Percentiles rank a stretch among this genome's conserved stretches.
Conservation (phyloP, 2,888 invertebrate genomes). For the Actias luna region DNA sequence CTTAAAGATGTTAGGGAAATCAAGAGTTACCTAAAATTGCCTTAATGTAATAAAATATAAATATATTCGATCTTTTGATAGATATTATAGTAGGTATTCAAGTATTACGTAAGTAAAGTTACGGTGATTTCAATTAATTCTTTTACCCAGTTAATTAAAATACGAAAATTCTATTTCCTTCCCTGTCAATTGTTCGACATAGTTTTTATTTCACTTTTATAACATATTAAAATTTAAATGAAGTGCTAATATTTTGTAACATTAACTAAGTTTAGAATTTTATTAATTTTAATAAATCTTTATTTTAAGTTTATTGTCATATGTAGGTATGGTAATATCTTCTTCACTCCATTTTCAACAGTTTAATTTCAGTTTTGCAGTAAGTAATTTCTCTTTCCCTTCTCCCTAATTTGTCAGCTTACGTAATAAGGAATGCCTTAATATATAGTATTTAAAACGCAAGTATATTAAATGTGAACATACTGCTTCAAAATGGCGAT, state of each 20-base stretch:
- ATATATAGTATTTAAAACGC: too few species aligned
- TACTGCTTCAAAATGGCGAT: neutral
- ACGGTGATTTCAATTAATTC: neutral
- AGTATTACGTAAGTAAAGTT: neutral
- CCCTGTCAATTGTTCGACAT: too few species aligned
- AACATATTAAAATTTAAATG: too few species aligned
- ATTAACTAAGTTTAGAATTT: too few species aligned
- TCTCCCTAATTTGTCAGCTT: too few species aligned
- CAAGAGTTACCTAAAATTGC: neutral
- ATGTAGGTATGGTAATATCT: too few species aligned
- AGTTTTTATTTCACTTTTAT: neutral
- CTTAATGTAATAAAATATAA: neutral
- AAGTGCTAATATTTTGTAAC: too few species aligned
- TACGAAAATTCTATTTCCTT: neutral
- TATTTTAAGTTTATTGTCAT: too few species aligned
- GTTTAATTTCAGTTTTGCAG: too few species aligned
- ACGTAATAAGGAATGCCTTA: neutral
- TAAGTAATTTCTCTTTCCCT: too few species aligned
- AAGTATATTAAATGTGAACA: neutral
- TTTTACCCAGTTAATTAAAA: neutral
- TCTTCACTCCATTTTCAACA: too few species aligned
- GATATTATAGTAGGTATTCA: neutral
- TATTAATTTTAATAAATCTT: too few species aligned
- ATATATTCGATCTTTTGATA: neutral
- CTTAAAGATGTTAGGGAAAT: neutral